A percentile compares a stretch with the other conserved stretches of the same genome.
These are phyloP conservation scores for Elmis aenea DNA, from an alignment of 2,888 invertebrate species.

Conservation along the genomic window DNA sequence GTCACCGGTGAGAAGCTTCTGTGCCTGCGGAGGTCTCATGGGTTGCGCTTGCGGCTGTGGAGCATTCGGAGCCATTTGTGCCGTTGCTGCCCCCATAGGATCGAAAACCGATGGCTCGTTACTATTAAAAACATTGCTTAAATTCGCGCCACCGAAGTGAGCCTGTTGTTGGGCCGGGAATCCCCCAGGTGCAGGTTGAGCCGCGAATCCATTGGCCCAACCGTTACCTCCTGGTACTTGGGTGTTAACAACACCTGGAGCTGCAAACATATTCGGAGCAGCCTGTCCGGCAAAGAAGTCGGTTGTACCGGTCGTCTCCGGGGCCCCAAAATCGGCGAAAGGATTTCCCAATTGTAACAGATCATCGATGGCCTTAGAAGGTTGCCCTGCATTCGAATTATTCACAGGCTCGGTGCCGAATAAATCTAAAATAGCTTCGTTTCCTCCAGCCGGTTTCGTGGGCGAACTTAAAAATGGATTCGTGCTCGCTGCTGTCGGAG, in stretches of 20 bases:
- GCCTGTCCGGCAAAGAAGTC: constrained; percentile 18
- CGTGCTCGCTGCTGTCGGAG: constrained; percentile 67
- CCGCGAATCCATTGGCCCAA: constrained; percentile 40
- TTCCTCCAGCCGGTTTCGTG: constrained; percentile 42
- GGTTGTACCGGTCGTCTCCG: constrained; percentile 22
- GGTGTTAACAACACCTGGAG: constrained; percentile 28
- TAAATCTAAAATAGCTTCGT: constrained; percentile 69
- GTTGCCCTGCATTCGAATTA: constrained; percentile 32
- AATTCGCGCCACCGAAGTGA: constrained; percentile 30
- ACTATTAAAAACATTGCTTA: constrained; percentile 50
- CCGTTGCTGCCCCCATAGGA: constrained; percentile 51
- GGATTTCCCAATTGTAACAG: constrained; percentile 85
- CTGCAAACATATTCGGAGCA: constrained; percentile 24
- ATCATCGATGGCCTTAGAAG: constrained; percentile 78
- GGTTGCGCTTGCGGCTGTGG: constrained; percentile 29
- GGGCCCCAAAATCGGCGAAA: constrained; percentile 67
- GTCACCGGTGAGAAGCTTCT: constrained; percentile 80
- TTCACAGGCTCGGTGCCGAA: constrained; percentile 61
- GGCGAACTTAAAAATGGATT: constrained; percentile 83
- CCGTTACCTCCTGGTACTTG: constrained; percentile 20
- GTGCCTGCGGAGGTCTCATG: constrained; percentile 38
- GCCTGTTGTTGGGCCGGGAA: constrained; percentile 13
- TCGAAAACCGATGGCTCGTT: constrained; percentile 53
- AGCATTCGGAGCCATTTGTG: constrained; percentile 49
- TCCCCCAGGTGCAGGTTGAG: constrained; percentile 20